These are phyloP conservation scores for Brachionus manjavacas DNA, from an alignment of 1,140 invertebrate genomes.

Conservation along the genomic window DNA sequence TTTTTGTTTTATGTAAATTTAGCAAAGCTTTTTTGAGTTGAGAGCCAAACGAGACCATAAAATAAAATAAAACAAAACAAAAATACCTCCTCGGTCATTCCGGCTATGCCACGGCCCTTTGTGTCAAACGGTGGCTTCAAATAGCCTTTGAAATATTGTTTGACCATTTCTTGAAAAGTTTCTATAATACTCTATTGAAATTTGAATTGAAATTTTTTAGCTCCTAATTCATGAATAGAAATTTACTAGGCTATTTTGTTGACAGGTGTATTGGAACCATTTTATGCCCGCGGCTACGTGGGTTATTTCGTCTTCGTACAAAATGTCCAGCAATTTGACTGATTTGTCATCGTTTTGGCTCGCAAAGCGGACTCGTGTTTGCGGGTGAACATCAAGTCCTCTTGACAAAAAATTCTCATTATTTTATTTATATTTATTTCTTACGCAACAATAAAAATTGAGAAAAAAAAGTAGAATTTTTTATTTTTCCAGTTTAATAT, in stretches of 20 bases:
- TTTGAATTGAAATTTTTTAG: not conserved
- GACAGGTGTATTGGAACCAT: slow-evolving; percentile 47
- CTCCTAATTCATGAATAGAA: not conserved
- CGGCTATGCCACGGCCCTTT: slow-evolving; percentile 44
- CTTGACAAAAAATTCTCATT: not conserved
- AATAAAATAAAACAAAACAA: not conserved
- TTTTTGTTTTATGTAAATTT: slow-evolving; percentile 17
- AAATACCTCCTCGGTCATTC: slow-evolving; percentile 45
- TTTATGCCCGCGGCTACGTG: slow-evolving; percentile 47
- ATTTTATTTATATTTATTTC: too few relatives aligned
- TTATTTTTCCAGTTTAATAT: not conserved
- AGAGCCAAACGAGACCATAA: not conserved
- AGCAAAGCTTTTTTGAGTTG: not conserved
- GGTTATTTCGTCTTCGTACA: slow-evolving; percentile 46
- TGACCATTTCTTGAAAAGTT: slow-evolving; percentile 46
- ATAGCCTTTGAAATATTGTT: slow-evolving; percentile 46
- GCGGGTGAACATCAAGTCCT: slow-evolving; percentile 47
- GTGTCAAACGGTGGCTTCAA: slow-evolving; percentile 47
- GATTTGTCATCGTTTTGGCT: slow-evolving; percentile 45
- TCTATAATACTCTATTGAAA: slow-evolving; percentile 44
- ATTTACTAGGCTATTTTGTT: slow-evolving; percentile 1
- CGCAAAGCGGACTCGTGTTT: slow-evolving; percentile 45
- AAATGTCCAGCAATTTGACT: slow-evolving; percentile 45
- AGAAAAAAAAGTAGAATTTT: not conserved
- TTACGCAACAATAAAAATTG: too few relatives aligned